Evolutionary conservation across 2,888 invertebrate species (phyloP).

Genomic region (Drosophila birchii): DNA sequence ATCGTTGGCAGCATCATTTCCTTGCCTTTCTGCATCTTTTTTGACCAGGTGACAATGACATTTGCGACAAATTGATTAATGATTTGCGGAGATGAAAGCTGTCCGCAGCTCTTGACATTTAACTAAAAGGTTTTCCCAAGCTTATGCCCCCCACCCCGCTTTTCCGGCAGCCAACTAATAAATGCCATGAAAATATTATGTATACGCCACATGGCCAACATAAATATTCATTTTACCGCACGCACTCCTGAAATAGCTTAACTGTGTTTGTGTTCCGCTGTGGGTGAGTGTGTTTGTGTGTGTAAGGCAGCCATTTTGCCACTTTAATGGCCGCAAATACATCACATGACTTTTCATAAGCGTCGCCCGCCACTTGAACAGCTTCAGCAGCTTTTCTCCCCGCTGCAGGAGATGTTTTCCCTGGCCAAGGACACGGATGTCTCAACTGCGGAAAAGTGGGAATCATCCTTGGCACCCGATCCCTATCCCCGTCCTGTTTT

Average conservation of each 20-base stretch:
- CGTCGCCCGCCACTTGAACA: conserved; percentile 66
- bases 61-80: conserved; percentile 63
- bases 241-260: conserved; percentile 46
- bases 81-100: conserved; percentile 51
- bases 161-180: conserved; percentile 52
- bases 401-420: conserved; percentile 28
- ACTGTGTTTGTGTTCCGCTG: conserved; percentile 16
- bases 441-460: conserved; percentile 39
- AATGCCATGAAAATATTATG: conserved; percentile 70
- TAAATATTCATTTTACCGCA: conserved; percentile 68
- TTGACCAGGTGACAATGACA: conserved; percentile 42
- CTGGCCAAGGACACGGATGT: conserved; percentile 57
- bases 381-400: conserved; percentile 32
- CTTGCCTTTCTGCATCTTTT: conserved; percentile 11
- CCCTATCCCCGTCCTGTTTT: conserved; percentile 30
- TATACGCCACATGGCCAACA: conserved; percentile 68
- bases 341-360: conserved; percentile 76
- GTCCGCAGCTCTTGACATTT: conserved; percentile 42
- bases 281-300: conserved; percentile 13
- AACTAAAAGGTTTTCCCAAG: conserved; percentile 34
- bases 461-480: conserved; percentile 27
- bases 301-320: conserved; percentile 63
- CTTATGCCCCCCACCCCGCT: conserved; percentile 1
- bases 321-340: conserved; percentile 77
- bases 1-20: conserved; percentile 2